These are phyloP conservation scores for Cephus runcator DNA, from an alignment of 2,888 invertebrate species.

Conservation along the genomic window DNA sequence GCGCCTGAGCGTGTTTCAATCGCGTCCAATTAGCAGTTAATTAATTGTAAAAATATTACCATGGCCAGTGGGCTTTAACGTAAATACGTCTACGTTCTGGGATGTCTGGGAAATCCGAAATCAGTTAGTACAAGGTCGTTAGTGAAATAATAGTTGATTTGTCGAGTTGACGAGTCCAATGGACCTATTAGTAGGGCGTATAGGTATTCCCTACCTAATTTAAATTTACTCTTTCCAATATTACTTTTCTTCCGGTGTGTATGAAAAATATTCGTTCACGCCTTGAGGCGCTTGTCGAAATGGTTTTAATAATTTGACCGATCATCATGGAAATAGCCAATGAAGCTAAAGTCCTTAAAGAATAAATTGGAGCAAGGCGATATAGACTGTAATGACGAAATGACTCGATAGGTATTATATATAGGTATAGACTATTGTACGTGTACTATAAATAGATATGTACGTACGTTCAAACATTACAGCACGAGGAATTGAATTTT, in stretches of 20 bases:
- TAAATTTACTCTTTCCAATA: background rate
- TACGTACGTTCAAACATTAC: background rate
- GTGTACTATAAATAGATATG: background rate
- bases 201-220: background rate
- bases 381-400: background rate
- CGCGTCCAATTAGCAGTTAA: background rate
- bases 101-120: background rate
- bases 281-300: background rate
- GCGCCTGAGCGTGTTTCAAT: background rate
- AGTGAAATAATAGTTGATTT: background rate
- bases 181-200: background rate
- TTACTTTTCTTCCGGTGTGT: background rate
- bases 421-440: background rate
- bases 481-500: background rate
- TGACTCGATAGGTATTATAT: background rate
- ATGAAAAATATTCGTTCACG: background rate
- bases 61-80: background rate
- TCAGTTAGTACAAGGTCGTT: background rate
- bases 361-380: background rate
- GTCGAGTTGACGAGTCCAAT: background rate
- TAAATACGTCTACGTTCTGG: background rate
- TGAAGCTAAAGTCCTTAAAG: background rate
- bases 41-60: background rate
- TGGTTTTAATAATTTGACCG: background rate
- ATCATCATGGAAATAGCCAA: background rate